Percentiles rank a stretch among this genome's conserved stretches.
phyloP scores from a whole-genome alignment of 2,888 invertebrate genomes.

The Drosophila putrida region DNA sequence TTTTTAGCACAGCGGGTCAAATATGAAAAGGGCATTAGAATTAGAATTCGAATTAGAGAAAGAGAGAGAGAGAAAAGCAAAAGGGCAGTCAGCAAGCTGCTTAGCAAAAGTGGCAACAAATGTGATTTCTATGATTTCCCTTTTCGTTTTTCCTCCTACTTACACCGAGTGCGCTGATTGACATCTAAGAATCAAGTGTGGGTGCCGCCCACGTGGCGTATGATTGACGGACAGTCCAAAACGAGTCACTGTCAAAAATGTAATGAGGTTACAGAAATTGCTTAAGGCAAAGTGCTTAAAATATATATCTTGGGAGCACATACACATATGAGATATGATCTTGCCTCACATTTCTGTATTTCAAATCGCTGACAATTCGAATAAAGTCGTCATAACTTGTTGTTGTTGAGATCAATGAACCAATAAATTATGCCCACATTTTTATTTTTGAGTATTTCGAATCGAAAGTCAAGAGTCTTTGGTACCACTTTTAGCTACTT shows the following conservation, averaged over 20 bases:
- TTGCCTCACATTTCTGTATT: not conserved
- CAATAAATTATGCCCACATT: constrained; percentile 32
- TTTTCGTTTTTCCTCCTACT: not conserved
- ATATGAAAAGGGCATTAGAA: constrained; percentile 35
- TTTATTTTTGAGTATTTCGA: not conserved
- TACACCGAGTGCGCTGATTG: constrained; percentile 19
- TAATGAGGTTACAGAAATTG: constrained; percentile 61
- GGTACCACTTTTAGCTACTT: constrained; percentile 20
- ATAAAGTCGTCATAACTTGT: constrained; percentile 47
- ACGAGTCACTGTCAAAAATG: constrained; percentile 26
- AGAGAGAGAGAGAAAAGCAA: constrained; percentile 38
- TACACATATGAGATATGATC: constrained; percentile 23
- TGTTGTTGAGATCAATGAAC: constrained; percentile 49
- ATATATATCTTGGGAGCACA: not conserved
- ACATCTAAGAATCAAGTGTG: constrained; percentile 42
- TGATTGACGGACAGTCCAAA: constrained; percentile 62
- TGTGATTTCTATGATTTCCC: constrained; percentile 72
- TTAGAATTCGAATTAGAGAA: constrained; percentile 10
- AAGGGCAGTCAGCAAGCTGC: constrained; percentile 77
- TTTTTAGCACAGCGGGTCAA: constrained; percentile 68
- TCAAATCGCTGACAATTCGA: constrained; percentile 39
- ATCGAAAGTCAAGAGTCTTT: constrained; percentile 11
- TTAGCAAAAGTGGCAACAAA: constrained; percentile 53
- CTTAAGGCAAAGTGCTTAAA: constrained; percentile 34
- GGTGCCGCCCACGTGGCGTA: constrained; percentile 64